Base-by-base conservation (phyloP, 1,140 invertebrate genomes). In the Tetragnatha versicolor region DNA sequence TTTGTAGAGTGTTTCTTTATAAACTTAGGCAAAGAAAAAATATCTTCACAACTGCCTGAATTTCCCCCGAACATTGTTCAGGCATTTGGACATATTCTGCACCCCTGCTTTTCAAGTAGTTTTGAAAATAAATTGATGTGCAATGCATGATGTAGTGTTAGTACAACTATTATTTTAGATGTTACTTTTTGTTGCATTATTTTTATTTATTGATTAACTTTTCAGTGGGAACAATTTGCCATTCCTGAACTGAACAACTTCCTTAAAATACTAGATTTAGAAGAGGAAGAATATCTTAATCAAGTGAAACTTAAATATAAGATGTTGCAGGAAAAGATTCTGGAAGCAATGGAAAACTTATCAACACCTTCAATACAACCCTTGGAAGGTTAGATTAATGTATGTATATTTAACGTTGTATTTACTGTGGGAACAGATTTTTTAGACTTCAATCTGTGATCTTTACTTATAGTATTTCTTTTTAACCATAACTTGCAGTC, bases 141-240 rank as follows among this genome's bases (percentile, higher is more conserved):
- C n/a, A n/a, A n/a, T n/a, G n/a, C n/a, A n/a, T n/a, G n/a, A n/a
- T n/a, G n/a, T n/a, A n/a, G n/a, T n/a, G n/a, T n/a, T n/a, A n/a
- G n/a, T n/a, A n/a, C n/a, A n/a, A n/a, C n/a, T n/a, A n/a, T n/a
- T 1, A 12, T 45, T 1, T 2, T 45, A 45, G 10, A 55, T 55
- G 10, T 55, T 1, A 20, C 9, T n/a, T n/a, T n/a, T n/a, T n/a
- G n/a, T n/a, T n/a, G n/a, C n/a, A n/a, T n/a, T n/a, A n/a, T n/a
- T n/a, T n/a, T 55, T 20, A 25, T 22, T 60, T 22, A 7, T 79
- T 3, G n/a, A 2, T 65, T 39, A 77, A 66, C 78, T 51, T 87
- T 88, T 66, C 83, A 90, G 88, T 90, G 90, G 90, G 89, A 90
- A 68, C 87, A 86, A 14, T 90, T 90, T 82, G 88, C 88, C 68